These are phyloP conservation scores for Drosophila infuscata DNA, from an alignment of 2,888 invertebrate genomes.

Conservation along the genomic window DNA sequence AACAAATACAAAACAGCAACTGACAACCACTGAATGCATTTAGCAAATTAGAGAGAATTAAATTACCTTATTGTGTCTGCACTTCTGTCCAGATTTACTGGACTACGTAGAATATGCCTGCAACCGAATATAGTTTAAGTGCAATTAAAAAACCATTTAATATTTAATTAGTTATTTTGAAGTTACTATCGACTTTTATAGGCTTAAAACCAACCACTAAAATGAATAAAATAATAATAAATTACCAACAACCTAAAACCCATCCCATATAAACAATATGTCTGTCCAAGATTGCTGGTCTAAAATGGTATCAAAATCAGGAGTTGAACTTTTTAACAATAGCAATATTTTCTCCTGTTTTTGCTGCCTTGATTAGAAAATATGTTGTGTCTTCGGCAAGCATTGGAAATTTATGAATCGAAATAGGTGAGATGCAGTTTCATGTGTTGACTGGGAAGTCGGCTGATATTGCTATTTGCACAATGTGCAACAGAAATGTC, in stretches of 20 bases:
- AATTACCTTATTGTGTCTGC: neutral
- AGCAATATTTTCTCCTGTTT: neutral
- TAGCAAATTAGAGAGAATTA: neutral
- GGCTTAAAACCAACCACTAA: neutral
- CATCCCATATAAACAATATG: neutral
- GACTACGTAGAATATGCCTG: too few species aligned
- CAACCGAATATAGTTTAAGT: too few species aligned
- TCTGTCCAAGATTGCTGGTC: too few species aligned
- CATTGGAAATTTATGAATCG: neutral
- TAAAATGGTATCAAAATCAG: neutral
- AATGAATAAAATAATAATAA: neutral
- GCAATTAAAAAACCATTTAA: neutral
- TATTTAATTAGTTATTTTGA: neutral
- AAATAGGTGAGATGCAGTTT: neutral
- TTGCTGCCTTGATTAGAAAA: neutral
- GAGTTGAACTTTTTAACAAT: neutral
- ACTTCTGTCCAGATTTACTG: too few species aligned
- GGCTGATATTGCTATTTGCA: neutral
- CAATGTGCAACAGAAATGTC: constrained; percentile 1
- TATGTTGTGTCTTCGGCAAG: neutral
- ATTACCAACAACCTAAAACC: neutral
- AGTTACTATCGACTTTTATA: neutral
- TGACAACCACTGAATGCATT: neutral
- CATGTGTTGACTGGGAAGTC: constrained; percentile 19
- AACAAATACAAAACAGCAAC: neutral